Base-by-base conservation (phyloP, 2,113 vertebrate genomes). In the Copsychus sechellarum region DNA sequence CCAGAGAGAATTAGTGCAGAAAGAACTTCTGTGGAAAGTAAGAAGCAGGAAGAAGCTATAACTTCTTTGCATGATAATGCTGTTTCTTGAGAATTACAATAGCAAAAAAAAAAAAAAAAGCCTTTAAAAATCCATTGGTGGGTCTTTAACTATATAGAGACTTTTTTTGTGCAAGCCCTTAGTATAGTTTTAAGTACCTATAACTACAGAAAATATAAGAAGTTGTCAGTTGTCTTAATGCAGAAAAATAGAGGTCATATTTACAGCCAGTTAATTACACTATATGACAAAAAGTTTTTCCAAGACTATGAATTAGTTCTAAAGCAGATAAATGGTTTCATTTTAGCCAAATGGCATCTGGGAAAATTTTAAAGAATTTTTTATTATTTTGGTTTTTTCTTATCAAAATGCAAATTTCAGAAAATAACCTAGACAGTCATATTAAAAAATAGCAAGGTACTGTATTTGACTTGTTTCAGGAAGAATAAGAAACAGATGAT, bases 381-480 rank as follows among this genome's bases (percentile, higher is more conserved):
- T 70, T 17, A 3, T 29, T 19, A 2, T 28, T 31, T 34, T 12
- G 2, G 33, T 71, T 71, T 54, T 25, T 12, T 6, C 5, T 15
- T 79, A 56, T 65, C 42, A 80, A 90, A 87, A 91, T 90, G 54
- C 61, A 58, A 54, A 90, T 91, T 87, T 70, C 71, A 86, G 78
- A 95, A 92, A 95, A 90, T 69, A 85, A 82, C 73, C 42, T 70
- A 94, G 85, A 67, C 69, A 94, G 56, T 88, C 67, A n/a, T 62
- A 54, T 67, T 94, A 51, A 95, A 73, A 94, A 96, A 94, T 92
- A 96, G 90, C 82, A 77, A 94, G 76, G 71, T 93, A 81, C 79
- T 95, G 47, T 86, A n/a, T 95, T 95, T 93, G 79, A 91, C 79
- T 97, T 86, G 34, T 86, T 94, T 93, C 79, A 56, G 56, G 66